Base-by-base conservation (phyloP, 2,888 invertebrate species). In the Lucinisca nassula region DNA sequence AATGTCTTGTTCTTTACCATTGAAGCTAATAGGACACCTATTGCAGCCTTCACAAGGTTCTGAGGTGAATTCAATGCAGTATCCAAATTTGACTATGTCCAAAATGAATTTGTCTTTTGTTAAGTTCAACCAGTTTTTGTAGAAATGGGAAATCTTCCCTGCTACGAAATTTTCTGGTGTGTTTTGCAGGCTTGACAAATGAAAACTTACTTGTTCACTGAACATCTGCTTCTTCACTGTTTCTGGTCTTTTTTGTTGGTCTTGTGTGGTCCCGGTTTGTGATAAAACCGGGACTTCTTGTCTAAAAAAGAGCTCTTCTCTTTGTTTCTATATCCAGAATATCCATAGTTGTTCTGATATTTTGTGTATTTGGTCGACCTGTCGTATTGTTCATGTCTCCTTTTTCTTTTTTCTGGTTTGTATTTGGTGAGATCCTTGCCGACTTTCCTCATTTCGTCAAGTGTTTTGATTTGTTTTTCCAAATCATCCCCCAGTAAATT, bases 401-500 rank as follows among this genome's bases (percentile, higher is more conserved):
- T 27, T 30, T 61, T 61, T 30, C 61, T 27, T 61, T 61, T 61
- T 30, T 61, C 61, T 10, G 27, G 27, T 61, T 30, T 61, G 2
- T 61, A 12, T 30, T 61, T 61, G 27, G 61, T 61, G 30, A 61
- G 61, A 30, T 40, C 45, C 27, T 40, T 74, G 4, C 45, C 45
- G 14, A 30, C 38, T 30, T 74, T 74, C 24, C 74, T 38, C 74
- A 74, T 74, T 10, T 38, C 27, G 30, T 74, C 74, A 45, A 74
- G 17, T 12, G 74, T 40, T 24, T 74, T 74, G 27, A 74, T 40
- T 27, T 74, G 74, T 12, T 40, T 74, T 27, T 74, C 73, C 38
- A 73, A n/a, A 37, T 73, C 73, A 38, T 73, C 73, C 37, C 73
- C 73, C 4, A 73, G 30, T 12, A 73, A 37, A 38, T 73, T 73